Evolutionary conservation across 2,113 vertebrate species (phyloP).

Genomic region (Phrynosoma platyrhinos): DNA sequence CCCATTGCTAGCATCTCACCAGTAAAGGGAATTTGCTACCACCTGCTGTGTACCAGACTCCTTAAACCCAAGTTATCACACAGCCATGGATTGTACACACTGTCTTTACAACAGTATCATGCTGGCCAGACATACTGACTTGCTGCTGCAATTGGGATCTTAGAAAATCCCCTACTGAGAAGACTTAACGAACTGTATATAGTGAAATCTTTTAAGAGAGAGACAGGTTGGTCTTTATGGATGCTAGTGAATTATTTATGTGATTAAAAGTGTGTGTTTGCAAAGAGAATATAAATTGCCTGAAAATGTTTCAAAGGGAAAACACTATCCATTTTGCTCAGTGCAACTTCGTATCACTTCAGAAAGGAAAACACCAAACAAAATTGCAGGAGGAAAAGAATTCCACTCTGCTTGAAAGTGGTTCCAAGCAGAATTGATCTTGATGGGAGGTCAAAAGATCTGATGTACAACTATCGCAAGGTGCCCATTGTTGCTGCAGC

Average conservation of each 20-base stretch:
- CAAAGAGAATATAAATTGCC: slow-evolving; percentile 28
- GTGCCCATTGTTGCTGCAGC: not conserved
- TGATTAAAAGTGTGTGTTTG: slow-evolving; percentile 25
- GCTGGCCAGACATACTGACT: slow-evolving; percentile 28
- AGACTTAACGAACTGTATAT: not conserved
- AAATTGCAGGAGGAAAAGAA: not conserved
- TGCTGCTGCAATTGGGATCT: slow-evolving; percentile 34
- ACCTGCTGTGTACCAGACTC: slow-evolving; percentile 36
- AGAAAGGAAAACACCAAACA: not conserved
- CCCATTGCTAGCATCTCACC: not conserved
- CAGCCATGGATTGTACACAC: slow-evolving; percentile 31
- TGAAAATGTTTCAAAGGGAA: slow-evolving; percentile 31
- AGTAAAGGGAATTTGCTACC: slow-evolving; percentile 50
- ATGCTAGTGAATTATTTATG: slow-evolving; percentile 30
- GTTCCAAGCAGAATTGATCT: not conserved
- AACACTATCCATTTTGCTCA: slow-evolving; percentile 31
- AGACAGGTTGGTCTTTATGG: not conserved
- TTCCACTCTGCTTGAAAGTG: not conserved
- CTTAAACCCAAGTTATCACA: slow-evolving; percentile 27
- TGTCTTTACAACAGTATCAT: slow-evolving; percentile 46
- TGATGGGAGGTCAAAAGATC: not conserved
- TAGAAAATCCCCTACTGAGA: not conserved
- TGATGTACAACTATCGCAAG: not conserved
- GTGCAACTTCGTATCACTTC: not conserved
- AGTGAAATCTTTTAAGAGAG: slow-evolving; percentile 30